A percentile compares a stretch with the other conserved stretches of the same genome.
phyloP scores from a whole-genome alignment of 2,888 invertebrate genomes.

The Eristalis pertinax region DNA sequence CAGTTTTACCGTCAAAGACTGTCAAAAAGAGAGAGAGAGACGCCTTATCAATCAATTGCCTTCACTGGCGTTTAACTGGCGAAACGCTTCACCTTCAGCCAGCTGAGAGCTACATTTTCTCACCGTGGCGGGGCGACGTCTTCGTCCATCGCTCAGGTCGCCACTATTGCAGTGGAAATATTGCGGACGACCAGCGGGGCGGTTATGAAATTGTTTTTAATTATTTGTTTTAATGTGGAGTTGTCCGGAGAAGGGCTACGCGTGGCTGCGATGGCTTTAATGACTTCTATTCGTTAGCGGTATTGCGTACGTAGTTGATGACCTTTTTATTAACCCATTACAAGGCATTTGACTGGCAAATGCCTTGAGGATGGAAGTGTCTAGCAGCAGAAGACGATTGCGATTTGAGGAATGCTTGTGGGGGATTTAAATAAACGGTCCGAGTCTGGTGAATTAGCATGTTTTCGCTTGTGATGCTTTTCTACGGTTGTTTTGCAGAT shows the following conservation, averaged over 20 bases:
- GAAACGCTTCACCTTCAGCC: conserved; percentile 50
- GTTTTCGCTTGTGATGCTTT: no score
- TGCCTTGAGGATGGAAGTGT: not conserved
- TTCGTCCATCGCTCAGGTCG: conserved; percentile 12
- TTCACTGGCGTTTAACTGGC: not conserved
- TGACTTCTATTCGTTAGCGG: conserved; percentile 32
- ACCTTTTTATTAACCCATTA: conserved; percentile 40
- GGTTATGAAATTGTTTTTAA: conserved; percentile 52
- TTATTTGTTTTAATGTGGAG: conserved; percentile 49
- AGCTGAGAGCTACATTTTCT: conserved; percentile 32
- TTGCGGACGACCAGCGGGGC: conserved; percentile 28
- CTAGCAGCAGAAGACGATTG: not conserved
- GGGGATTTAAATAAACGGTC: no score
- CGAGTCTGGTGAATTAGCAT: no score
- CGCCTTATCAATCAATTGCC: conserved; percentile 33
- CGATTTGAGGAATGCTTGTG: not conserved
- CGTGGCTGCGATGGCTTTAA: conserved; percentile 34
- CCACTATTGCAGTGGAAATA: conserved; percentile 39
- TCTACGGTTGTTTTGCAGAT: not conserved
- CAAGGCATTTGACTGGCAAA: conserved; percentile 18
- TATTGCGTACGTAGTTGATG: conserved; percentile 25
- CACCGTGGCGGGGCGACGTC: not conserved
- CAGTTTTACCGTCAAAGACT: conserved; percentile 28
- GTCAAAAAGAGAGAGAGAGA: conserved; percentile 2
- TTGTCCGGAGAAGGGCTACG: not conserved